phyloP scores from a whole-genome alignment of 2,113 vertebrate genomes.

The Hyperoodon ampullatus region DNA sequence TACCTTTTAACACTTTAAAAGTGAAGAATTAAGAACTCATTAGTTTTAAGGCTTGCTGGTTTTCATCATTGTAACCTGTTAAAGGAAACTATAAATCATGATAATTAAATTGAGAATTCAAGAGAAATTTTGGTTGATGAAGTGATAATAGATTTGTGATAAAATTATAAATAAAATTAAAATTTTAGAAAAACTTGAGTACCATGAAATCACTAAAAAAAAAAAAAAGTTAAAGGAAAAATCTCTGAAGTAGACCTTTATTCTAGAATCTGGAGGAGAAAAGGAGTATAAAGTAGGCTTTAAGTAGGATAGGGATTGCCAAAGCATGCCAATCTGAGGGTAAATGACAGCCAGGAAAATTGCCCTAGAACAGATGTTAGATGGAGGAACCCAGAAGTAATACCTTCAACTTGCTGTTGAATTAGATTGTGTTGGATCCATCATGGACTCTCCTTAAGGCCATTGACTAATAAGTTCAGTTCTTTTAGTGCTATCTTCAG shows the following conservation, averaged over 20 bases:
- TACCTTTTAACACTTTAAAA: conserved; percentile 21
- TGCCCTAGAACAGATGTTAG: background rate
- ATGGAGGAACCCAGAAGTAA: background rate
- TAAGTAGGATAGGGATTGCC: background rate
- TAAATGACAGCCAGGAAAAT: background rate
- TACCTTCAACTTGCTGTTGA: background rate
- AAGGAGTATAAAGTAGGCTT: background rate
- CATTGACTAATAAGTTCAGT: background rate
- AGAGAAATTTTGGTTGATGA: conserved; percentile 5
- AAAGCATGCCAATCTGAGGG: background rate
- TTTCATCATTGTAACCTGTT: conserved; percentile 38
- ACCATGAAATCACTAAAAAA: background rate
- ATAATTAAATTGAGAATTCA: conserved; percentile 10
- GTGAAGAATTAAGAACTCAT: conserved; percentile 8
- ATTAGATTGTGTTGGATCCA: background rate
- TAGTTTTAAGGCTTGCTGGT: background rate
- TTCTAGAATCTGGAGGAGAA: background rate
- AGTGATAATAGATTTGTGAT: conserved; percentile 12
- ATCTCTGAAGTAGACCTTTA: background rate
- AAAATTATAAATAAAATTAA: background rate
- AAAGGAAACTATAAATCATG: conserved; percentile 26
- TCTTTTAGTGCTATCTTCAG: background rate
- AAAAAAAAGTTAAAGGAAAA: background rate
- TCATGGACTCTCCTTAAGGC: background rate
- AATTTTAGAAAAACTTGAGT: background rate